phyloP scores from a whole-genome alignment of 2,797 vertebrate species.

The Salmo trutta region DNA sequence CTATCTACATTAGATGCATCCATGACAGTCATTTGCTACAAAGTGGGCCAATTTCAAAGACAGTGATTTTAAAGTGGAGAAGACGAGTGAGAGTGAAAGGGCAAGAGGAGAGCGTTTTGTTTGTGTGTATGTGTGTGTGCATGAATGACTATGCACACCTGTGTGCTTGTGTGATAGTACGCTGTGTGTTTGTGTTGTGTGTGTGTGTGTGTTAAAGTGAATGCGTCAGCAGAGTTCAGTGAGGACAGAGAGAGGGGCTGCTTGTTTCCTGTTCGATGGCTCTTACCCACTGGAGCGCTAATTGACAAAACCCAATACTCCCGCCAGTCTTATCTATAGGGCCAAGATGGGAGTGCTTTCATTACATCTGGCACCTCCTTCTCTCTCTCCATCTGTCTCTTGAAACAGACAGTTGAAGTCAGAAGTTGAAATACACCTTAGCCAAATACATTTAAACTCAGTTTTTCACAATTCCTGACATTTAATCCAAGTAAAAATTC shows the following conservation, averaged over 20 bases:
- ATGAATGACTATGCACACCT: too few species aligned
- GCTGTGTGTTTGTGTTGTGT: not conserved
- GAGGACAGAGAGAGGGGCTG: not conserved
- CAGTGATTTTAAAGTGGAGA: too few species aligned
- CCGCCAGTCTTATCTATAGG: slow-evolving; percentile 7
- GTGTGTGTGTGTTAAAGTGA: not conserved
- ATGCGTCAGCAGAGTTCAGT: not conserved
- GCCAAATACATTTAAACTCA: too few species aligned
- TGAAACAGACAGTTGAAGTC: too few species aligned
- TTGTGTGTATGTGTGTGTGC: too few species aligned
- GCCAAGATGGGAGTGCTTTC: slow-evolving; percentile 5
- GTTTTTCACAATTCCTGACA: too few species aligned
- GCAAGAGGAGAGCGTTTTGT: not conserved
- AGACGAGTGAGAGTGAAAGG: not conserved
- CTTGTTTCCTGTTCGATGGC: too few species aligned
- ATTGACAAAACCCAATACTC: slow-evolving; percentile 9
- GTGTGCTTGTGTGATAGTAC: not conserved
- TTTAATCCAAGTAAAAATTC: too few species aligned
- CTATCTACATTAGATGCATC: not conserved
- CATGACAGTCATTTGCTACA: not conserved
- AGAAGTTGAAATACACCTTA: too few species aligned
- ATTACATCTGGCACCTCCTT: slow-evolving; percentile 5
- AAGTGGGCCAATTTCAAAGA: not conserved
- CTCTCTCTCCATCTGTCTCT: not conserved
- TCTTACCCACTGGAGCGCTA: slow-evolving; percentile 15